These are phyloP conservation scores for Plecturocebus donacophilus DNA, from an alignment of 2,113 vertebrate genomes.

Conservation along the genomic window DNA sequence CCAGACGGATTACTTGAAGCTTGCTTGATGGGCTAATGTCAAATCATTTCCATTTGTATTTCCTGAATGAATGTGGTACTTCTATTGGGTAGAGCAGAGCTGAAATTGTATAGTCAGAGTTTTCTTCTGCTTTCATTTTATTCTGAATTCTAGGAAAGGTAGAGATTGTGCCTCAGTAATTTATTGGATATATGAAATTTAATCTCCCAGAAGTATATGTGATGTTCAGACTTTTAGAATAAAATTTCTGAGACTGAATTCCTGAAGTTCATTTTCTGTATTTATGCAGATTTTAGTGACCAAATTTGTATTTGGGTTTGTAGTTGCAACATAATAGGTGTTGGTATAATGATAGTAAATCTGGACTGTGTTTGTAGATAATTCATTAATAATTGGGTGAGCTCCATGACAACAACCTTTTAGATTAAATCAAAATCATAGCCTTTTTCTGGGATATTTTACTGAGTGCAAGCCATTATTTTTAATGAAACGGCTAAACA, in stretches of 20 bases:
- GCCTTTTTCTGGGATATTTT: slow-evolving; percentile 24
- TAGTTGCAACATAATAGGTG: neutral
- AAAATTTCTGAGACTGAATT: neutral
- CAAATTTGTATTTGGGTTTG: neutral
- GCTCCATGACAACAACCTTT: slow-evolving; percentile 16
- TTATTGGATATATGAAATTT: neutral
- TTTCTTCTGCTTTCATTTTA: neutral
- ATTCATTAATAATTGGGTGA: slow-evolving; percentile 45
- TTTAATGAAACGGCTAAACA: slow-evolving; percentile 33
- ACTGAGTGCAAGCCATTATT: slow-evolving; percentile 45
- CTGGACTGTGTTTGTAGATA: slow-evolving; percentile 24
- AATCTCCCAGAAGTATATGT: neutral
- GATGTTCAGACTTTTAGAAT: neutral
- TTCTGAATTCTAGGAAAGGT: neutral
- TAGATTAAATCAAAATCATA: slow-evolving; percentile 40
- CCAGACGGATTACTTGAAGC: slow-evolving; percentile 27
- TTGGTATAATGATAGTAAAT: slow-evolving; percentile 23
- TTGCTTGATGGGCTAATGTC: neutral
- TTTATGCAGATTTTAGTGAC: neutral
- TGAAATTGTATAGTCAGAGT: neutral
- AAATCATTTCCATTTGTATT: neutral
- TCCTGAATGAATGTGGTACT: neutral
- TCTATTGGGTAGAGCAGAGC: neutral
- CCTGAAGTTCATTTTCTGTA: neutral
- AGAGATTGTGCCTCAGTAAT: neutral